Base-by-base conservation (phyloP, 2,888 invertebrate species). In the Pollenia griseotomentosa region DNA sequence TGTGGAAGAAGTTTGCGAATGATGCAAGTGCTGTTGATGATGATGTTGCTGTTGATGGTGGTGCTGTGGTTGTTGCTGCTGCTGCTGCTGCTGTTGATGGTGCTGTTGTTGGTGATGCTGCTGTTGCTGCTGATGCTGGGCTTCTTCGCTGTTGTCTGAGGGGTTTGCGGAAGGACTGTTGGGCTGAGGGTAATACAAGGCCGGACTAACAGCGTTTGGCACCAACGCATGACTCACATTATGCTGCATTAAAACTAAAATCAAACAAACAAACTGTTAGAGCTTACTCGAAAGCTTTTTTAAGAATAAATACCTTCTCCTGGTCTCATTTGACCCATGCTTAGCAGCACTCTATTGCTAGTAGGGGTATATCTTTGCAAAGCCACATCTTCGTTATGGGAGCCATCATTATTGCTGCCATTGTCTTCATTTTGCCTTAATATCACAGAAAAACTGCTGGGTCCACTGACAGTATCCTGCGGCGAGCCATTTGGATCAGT, bases 181-280 rank as follows among this genome's bases (percentile, higher is more conserved):
- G 16, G 93, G 93, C 61, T 91, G 91, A 0, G 93, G 93, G 87
- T 95, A 94, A 94, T 96, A 94, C 91, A 96, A 91, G 1, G 92
- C 92, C 14, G 95, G 94, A 91, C 95, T 95, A 3, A 93, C 92
- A 11, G 94, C 93, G 91, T 94, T 94, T 61, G 94, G 93, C 86
- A 94, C 94, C 65, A 92, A 80, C n/a, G 90, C 83, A 1, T 90
- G 89, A 90, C 94, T 93, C 55, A 94, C 93, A 90, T 94, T 94
- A 90, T 94, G 94, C 88, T 94, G 94, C 91, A 94, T 94, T 81
- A 92, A 88, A 23, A 91, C 91, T 91, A 48, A 16, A 79, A 66
- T 33, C 33, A 33, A 1, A 40, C 11, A 65, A 33, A 19, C 10
- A 46, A 44, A 59, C 61, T n/a, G 11, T 23, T 2, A 14, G 16